These are phyloP conservation scores for Spodoptera picta DNA, from an alignment of 2,888 invertebrate genomes.

Conservation along the genomic window DNA sequence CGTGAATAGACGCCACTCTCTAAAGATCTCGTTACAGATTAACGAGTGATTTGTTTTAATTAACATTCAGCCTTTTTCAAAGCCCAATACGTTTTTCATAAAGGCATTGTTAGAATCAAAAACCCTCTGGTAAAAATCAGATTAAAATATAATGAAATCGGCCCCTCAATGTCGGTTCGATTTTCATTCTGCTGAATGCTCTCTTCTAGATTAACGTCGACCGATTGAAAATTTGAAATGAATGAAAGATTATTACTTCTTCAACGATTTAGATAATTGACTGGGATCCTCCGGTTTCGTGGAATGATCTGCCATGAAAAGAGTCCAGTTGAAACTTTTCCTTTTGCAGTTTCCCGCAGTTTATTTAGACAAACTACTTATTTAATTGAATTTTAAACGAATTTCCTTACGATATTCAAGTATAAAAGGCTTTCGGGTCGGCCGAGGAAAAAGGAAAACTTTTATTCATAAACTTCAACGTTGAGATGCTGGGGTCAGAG, in stretches of 20 bases:
- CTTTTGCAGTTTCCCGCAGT: slow-evolving; percentile 21
- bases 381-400: slow-evolving; percentile 50
- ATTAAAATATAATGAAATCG: slow-evolving; percentile 51
- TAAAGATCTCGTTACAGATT: slow-evolving; percentile 48
- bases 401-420: slow-evolving; percentile 9
- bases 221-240: slow-evolving; percentile 55
- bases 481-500: slow-evolving; percentile 15
- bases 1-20: slow-evolving; percentile 39
- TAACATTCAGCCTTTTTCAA: slow-evolving; percentile 34
- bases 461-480: slow-evolving; percentile 22
- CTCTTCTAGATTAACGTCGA: slow-evolving; percentile 57
- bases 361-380: slow-evolving; percentile 42
- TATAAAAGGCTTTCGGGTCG: slow-evolving; percentile 15
- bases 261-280: slow-evolving; percentile 63
- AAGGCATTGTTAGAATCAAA: slow-evolving; percentile 40
- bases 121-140: slow-evolving; percentile 41
- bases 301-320: slow-evolving; percentile 23
- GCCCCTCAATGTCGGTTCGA: slow-evolving; percentile 42
- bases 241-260: slow-evolving; percentile 61
- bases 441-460: slow-evolving; percentile 18
- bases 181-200: slow-evolving; percentile 65
- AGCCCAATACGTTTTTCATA: slow-evolving; percentile 33
- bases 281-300: slow-evolving; percentile 18
- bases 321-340: slow-evolving; percentile 36
- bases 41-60: slow-evolving; percentile 50